phyloP scores from a whole-genome alignment of 2,888 invertebrate species.

The Aphodius sticticus region DNA sequence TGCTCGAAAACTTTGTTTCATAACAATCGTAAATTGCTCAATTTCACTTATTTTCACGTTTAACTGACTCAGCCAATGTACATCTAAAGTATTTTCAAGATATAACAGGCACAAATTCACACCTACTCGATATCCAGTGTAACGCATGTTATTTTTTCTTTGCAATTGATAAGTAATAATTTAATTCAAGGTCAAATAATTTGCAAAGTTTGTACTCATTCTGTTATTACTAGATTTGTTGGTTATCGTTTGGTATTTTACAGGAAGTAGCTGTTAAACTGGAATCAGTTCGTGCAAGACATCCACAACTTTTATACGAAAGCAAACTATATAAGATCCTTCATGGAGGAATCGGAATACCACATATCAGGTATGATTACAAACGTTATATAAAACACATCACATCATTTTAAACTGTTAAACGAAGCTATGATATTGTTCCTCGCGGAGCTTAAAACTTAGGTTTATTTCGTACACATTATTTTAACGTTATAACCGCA shows the following conservation, averaged over 20 bases:
- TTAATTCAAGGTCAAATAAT: not conserved
- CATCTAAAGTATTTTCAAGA: not conserved
- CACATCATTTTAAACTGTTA: not conserved
- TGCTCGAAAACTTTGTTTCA: constrained; percentile 20
- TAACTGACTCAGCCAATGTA: not conserved
- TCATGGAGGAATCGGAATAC: constrained; percentile 96
- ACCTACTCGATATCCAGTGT: not conserved
- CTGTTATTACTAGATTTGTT: not conserved
- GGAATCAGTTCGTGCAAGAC: constrained; percentile 95
- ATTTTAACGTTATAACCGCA: not conserved
- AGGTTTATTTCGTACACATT: not conserved
- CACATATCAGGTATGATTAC: constrained; percentile 85
- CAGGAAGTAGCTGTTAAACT: constrained; percentile 99
- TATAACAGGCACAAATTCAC: not conserved
- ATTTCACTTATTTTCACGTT: constrained; percentile 4
- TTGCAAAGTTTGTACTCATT: not conserved
- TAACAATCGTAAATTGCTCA: constrained; percentile 9
- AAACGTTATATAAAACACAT: not conserved
- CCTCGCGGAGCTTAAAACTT: too few relatives aligned
- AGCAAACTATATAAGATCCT: constrained; percentile 99
- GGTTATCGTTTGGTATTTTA: constrained; percentile 33
- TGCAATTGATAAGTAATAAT: not conserved
- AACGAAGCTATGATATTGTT: too few relatives aligned
- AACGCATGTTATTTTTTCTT: not conserved
- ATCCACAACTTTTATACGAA: constrained; percentile 98